These are phyloP conservation scores for Deroplatys truncata DNA, from an alignment of 2,888 invertebrate species.

Conservation along the genomic window DNA sequence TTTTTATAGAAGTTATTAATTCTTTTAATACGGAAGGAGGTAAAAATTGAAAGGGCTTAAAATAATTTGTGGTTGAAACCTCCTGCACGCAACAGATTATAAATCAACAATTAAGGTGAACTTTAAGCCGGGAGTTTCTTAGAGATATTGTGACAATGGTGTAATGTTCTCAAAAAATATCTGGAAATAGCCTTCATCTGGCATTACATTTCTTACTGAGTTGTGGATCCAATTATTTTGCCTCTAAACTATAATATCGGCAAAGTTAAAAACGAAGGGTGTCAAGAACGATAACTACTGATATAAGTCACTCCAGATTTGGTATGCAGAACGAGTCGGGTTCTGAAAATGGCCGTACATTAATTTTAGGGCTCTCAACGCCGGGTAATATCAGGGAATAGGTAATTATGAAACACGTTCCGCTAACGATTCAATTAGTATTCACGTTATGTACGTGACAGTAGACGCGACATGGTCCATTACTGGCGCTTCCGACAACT, in stretches of 20 bases:
- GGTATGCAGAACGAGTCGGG: background rate
- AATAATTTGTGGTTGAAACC: too few relatives aligned
- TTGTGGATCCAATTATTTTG: too few relatives aligned
- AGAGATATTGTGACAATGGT: too few relatives aligned
- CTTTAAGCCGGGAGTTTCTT: too few relatives aligned
- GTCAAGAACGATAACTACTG: background rate
- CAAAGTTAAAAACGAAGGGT: background rate
- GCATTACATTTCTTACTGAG: too few relatives aligned
- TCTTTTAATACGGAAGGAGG: too few relatives aligned
- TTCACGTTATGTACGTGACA: background rate
- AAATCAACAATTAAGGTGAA: too few relatives aligned
- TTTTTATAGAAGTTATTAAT: too few relatives aligned
- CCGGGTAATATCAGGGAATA: background rate
- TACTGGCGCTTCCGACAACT: background rate
- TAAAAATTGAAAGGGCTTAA: too few relatives aligned
- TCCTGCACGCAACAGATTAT: too few relatives aligned
- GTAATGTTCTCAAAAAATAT: too few relatives aligned
- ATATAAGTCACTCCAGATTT: background rate
- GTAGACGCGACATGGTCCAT: background rate
- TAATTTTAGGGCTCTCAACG: background rate
- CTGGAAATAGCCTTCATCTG: too few relatives aligned
- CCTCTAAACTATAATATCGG: background rate
- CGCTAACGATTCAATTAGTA: background rate
- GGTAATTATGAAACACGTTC: background rate
- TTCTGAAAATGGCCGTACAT: background rate